Evolutionary conservation across 2,797 vertebrate genomes (phyloP).

Genomic region (Glyptemys insculpta): DNA sequence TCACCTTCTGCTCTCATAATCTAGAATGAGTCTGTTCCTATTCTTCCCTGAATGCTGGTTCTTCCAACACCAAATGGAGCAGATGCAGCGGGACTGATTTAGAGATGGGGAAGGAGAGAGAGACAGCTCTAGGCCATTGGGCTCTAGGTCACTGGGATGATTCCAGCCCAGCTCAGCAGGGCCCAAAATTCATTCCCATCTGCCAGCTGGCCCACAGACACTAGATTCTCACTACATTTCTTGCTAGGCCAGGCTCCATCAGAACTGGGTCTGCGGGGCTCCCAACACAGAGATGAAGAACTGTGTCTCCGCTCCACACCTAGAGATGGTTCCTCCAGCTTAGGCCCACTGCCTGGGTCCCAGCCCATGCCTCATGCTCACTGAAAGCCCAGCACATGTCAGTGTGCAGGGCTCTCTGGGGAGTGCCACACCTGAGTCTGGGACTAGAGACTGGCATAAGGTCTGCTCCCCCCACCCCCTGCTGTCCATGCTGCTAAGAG

Average conservation of each 20-base stretch:
- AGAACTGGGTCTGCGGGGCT: background rate
- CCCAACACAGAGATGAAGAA: background rate
- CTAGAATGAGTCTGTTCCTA: background rate
- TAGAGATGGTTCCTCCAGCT: background rate
- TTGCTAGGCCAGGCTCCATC: background rate
- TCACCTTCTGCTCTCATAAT: slow-evolving; percentile 11
- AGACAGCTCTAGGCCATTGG: background rate
- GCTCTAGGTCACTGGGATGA: background rate
- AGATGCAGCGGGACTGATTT: background rate
- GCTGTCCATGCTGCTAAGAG: background rate
- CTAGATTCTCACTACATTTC: background rate
- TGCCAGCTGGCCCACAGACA: background rate
- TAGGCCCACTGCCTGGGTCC: background rate
- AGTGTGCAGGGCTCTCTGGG: background rate
- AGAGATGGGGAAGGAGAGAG: background rate
- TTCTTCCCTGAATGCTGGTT: background rate
- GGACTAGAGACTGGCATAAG: background rate
- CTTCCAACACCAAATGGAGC: background rate
- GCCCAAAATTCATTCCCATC: background rate
- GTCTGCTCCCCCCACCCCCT: background rate
- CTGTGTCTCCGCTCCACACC: background rate
- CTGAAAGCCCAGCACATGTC: background rate
- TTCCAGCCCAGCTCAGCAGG: background rate
- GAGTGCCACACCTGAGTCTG: background rate
- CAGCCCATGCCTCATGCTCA: background rate